phyloP scores from a whole-genome alignment of 2,113 vertebrate species.

The Amphiprion ocellaris region DNA sequence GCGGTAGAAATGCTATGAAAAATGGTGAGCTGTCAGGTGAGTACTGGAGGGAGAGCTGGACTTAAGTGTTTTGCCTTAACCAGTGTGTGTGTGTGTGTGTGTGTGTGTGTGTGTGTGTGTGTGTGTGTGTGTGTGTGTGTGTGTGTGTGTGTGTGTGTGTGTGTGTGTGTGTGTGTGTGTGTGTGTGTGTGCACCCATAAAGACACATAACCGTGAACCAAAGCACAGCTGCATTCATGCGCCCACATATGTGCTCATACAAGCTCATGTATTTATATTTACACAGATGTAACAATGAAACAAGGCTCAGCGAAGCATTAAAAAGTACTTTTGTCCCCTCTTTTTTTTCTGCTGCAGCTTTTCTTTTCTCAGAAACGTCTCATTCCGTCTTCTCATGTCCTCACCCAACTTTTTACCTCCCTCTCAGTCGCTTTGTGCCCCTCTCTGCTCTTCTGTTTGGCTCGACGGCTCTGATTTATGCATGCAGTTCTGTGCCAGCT shows the following conservation, averaged over 20 bases:
- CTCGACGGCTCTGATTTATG: slow-evolving; percentile 54
- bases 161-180: slow-evolving; percentile 40
- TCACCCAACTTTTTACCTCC: slow-evolving; percentile 9
- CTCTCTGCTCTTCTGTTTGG: slow-evolving; percentile 33
- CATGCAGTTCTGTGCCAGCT: slow-evolving; percentile 37
- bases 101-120: slow-evolving; percentile 33
- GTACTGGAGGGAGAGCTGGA: slow-evolving; percentile 42
- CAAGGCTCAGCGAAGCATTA: slow-evolving; percentile 28
- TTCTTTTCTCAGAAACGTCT: slow-evolving; percentile 1
- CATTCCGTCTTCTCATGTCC: slow-evolving; percentile 5
- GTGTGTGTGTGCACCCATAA: slow-evolving; percentile 16
- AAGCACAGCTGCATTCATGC: slow-evolving; percentile 31
- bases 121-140: slow-evolving; percentile 24
- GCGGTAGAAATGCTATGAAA: slow-evolving; percentile 40
- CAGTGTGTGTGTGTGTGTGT: slow-evolving; percentile 26
- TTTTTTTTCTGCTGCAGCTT: not conserved
- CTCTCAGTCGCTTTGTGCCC: slow-evolving; percentile 18
- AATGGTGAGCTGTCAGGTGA: slow-evolving; percentile 62
- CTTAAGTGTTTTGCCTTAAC: slow-evolving; percentile 63
- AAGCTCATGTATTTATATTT: not conserved
- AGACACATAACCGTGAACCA: slow-evolving; percentile 35
- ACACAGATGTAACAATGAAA: slow-evolving; percentile 28
- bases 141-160: slow-evolving; percentile 42
- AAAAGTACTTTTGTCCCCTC: slow-evolving; percentile 4
- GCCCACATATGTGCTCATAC: not conserved